Conservation (phyloP, 2,113 vertebrate genomes). For the Chlorocebus sabaeus region DNA sequence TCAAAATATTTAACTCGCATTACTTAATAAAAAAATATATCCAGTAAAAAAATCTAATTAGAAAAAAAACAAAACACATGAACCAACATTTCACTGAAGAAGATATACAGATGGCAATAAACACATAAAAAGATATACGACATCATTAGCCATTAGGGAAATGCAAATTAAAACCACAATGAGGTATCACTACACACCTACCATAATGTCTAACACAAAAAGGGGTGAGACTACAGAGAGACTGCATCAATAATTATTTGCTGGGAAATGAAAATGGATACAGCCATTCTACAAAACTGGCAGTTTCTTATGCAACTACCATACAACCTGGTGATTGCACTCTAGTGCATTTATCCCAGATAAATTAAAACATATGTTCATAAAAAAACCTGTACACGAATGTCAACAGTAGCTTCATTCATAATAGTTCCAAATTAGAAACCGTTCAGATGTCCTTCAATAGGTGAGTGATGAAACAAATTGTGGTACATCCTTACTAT, state of each 20-base stretch:
- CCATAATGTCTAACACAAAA: background rate
- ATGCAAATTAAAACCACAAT: background rate
- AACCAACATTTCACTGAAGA: background rate
- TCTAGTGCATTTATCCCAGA: background rate
- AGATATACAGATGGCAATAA: background rate
- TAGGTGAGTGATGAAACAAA: background rate
- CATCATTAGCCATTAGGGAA: constrained; percentile 22
- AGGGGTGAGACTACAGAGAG: background rate
- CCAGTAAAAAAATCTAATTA: background rate
- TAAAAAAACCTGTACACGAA: background rate
- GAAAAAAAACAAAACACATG: constrained; percentile 8
- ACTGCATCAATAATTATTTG: background rate
- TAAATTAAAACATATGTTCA: background rate
- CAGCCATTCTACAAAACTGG: background rate
- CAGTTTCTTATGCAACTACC: background rate
- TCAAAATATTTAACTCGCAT: constrained; percentile 23
- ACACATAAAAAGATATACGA: background rate
- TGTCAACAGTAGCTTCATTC: background rate
- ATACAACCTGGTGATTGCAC: background rate
- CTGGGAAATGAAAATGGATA: background rate
- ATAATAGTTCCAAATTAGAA: background rate
- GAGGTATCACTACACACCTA: background rate
- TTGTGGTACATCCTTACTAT: background rate
- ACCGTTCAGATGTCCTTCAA: background rate
- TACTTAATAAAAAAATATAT: constrained; percentile 14